Conservation (phyloP, 53 echinoderm and acorn worm species). For the Astropecten irregularis region DNA sequence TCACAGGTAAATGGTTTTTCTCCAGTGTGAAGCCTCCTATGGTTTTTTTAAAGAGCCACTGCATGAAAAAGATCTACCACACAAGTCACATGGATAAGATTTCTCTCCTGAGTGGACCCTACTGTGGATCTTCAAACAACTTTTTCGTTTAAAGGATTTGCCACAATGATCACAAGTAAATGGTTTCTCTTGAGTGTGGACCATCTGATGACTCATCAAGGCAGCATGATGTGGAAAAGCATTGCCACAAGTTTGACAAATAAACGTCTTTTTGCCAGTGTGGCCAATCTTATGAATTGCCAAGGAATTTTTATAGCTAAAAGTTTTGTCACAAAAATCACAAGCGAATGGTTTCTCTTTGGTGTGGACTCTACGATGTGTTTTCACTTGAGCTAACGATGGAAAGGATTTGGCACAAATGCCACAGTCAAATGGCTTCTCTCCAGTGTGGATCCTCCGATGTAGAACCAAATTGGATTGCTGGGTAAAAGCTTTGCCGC, state of each 20-base stretch:
- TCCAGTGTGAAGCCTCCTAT: not conserved
- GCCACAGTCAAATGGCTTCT: not conserved
- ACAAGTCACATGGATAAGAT: not conserved
- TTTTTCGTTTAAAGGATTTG: no score
- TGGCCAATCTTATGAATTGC: not conserved
- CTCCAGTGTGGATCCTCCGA: not conserved
- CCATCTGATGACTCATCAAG: no score
- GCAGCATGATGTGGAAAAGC: not conserved
- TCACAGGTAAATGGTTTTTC: not conserved
- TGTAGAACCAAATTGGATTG: not conserved
- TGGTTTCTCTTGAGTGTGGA: no score
- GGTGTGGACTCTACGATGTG: not conserved
- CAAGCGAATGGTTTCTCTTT: not conserved
- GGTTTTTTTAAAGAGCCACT: not conserved
- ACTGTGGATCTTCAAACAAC: not conserved
- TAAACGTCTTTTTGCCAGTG: not conserved
- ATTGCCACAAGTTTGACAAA: not conserved
- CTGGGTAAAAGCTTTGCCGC: not conserved
- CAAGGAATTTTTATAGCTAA: not conserved
- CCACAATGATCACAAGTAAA: no score
- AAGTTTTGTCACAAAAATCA: not conserved
- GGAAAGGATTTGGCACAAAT: not conserved
- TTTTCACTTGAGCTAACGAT: not conserved
- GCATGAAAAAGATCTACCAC: not conserved
- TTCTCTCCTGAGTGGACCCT: not conserved